These are phyloP conservation scores for Tyrannus savana DNA, from an alignment of 2,113 vertebrate species.

Conservation along the genomic window DNA sequence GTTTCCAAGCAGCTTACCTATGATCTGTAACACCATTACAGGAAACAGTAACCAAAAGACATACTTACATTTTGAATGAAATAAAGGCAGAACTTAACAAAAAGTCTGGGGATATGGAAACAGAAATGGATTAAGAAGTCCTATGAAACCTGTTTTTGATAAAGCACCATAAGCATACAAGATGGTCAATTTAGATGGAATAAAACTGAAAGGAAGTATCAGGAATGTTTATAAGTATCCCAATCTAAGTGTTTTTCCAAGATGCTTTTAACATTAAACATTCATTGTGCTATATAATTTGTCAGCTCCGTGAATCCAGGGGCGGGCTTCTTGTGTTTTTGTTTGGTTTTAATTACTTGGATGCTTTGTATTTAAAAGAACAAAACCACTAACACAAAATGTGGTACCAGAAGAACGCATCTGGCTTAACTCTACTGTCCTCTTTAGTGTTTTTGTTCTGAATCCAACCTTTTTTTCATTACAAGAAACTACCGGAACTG, in stretches of 20 bases:
- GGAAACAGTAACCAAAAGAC: background rate
- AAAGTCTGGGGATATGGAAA: background rate
- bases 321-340: background rate
- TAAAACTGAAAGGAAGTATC: background rate
- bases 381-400: background rate
- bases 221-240: background rate
- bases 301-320: background rate
- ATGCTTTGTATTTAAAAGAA: background rate
- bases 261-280: slow-evolving; percentile 5
- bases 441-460: background rate
- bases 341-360: background rate
- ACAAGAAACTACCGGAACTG: background rate
- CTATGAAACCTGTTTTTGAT: background rate
- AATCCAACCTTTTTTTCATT: background rate
- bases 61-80: background rate
- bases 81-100: background rate
- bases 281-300: background rate
- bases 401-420: background rate
- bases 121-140: background rate
- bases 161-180: background rate
- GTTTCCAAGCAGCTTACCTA: background rate
- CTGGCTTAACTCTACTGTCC: background rate
- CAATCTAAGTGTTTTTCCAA: background rate
- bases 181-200: background rate
- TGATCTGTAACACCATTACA: background rate